A percentile compares a stretch with the other conserved stretches of the same genome.
phyloP scores from a whole-genome alignment of 2,113 vertebrate genomes.

The Dinomys branickii region DNA sequence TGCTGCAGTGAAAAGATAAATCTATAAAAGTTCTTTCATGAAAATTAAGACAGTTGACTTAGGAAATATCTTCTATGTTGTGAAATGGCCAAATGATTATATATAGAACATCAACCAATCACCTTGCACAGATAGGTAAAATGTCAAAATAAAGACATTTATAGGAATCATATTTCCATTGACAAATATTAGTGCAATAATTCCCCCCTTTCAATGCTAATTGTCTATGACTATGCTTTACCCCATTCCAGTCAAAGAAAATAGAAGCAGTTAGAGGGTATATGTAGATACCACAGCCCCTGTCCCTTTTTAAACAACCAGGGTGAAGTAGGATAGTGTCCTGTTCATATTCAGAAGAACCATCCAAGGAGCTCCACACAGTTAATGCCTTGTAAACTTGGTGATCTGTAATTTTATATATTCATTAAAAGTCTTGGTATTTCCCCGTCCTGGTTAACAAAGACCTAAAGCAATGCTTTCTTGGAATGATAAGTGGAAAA shows the following conservation, averaged over 20 bases:
- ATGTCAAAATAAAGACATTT: neutral
- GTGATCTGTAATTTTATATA: neutral
- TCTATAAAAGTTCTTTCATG: constrained; percentile 1
- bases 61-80: neutral
- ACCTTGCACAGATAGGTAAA: neutral
- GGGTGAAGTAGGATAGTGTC: neutral
- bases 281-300: neutral
- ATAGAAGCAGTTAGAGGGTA: neutral
- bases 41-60: neutral
- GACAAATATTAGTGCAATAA: neutral
- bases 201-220: neutral
- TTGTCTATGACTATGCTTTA: neutral
- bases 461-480: neutral
- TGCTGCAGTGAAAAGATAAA: neutral
- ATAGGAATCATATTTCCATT: neutral
- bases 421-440: neutral
- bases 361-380: neutral
- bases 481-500: neutral
- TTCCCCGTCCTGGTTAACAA: neutral
- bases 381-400: neutral
- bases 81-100: neutral
- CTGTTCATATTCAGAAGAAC: neutral
- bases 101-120: neutral
- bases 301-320: neutral
- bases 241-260: neutral